These are phyloP conservation scores for Chlamydotis undulata DNA, from an alignment of 2,113 vertebrate genomes.

Conservation along the genomic window DNA sequence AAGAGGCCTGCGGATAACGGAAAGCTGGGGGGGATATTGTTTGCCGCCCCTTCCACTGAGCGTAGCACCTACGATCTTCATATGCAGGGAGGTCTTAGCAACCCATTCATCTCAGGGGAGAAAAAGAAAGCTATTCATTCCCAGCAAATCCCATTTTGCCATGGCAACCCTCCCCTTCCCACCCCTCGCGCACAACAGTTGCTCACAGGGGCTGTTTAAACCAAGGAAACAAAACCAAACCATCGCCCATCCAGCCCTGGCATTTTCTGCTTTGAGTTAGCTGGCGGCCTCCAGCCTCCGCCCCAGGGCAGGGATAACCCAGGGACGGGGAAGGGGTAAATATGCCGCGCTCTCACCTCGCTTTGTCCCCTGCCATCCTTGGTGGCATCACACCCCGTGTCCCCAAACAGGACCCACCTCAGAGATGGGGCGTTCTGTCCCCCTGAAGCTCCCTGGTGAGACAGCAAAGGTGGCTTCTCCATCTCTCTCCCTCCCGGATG, in stretches of 20 bases:
- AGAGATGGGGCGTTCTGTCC: neutral
- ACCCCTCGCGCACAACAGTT: neutral
- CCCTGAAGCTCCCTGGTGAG: fast-evolving
- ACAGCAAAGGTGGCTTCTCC: neutral
- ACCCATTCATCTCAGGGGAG: constrained; percentile 47
- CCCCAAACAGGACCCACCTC: neutral
- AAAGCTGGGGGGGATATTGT: neutral
- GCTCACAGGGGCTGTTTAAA: constrained; percentile 34
- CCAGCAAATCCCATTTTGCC: constrained; percentile 66
- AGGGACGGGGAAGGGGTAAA: neutral
- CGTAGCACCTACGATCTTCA: neutral
- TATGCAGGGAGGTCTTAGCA: constrained; percentile 62
- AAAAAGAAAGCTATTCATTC: constrained; percentile 66
- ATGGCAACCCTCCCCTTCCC: constrained; percentile 60
- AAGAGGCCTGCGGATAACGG: constrained; percentile 19
- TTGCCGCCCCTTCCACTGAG: neutral
- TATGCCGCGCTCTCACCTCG: fast-evolving
- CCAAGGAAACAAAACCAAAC: constrained; percentile 18
- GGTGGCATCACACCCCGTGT: fast-evolving
- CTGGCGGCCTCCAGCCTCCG: neutral
- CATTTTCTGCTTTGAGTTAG: neutral
- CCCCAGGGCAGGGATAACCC: neutral
- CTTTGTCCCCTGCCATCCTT: neutral
- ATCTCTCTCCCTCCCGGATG: neutral
- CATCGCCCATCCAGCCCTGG: neutral